Evolutionary conservation across 2,797 vertebrate genomes (phyloP), one percentile per base, ranked within the genome.

Genomic region (Macrochelys suwanniensis): DNA sequence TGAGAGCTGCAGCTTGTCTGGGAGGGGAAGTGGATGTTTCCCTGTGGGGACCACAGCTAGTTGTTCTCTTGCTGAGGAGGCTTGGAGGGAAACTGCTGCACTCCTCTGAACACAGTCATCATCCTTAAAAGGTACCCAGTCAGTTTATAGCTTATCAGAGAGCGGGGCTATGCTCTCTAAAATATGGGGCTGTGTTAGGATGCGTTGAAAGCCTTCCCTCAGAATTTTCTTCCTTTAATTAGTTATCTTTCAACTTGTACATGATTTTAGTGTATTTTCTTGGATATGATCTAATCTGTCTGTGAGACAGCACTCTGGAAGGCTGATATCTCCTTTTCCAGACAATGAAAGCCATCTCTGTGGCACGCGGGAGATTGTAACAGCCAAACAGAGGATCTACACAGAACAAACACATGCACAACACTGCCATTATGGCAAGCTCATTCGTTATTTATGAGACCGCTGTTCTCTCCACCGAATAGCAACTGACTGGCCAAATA

Each of bases 171-270:
- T 23, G n/a, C 37, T 71, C 68, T 16, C 19, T n/a, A 37, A 71
- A 71, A 6, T 42, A 71, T 45, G 82, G 74, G 45, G 16, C 42
- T 86, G 56, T 50, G 74, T 56, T 7, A 42, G 49, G n/a, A 37
- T n/a, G 37, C 53, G 84, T 79, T 2, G 82, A 31, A 50, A 92
- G 33, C 76, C 76, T 92, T 49, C 65, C 65, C 74, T 82, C n/a
- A 23, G 37, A 90, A 61, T 61, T 71, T 78, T 89, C 91, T 81
- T 6, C 57, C 91, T 89, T 5, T 0, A 61, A 86, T 61, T 5
- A 57, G 78, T 94, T 45, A 80, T 89, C 87, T 91, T 94, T 94
- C 37, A 88, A 65, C 57, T 65, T 50, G 84, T 92, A 85, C 5
- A 31, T 2, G 37, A 92, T 80, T 93, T 85, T 6, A 23, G 88